These are phyloP conservation scores for Prosapia bicincta DNA, from an alignment of 2,888 invertebrate genomes.

Conservation along the genomic window DNA sequence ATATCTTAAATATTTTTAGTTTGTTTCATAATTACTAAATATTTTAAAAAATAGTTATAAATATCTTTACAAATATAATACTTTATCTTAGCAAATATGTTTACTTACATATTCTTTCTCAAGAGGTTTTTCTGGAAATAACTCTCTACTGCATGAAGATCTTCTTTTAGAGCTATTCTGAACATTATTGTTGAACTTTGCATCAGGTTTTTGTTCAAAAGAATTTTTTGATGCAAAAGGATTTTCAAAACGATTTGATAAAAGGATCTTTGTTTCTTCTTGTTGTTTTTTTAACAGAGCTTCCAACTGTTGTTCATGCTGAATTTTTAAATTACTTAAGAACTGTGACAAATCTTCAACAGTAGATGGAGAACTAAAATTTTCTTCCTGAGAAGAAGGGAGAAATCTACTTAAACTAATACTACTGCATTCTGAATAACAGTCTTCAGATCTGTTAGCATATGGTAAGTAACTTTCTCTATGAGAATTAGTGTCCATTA, in stretches of 20 bases:
- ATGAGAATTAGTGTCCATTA: neutral
- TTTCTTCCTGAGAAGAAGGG: neutral
- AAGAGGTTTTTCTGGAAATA: slow-evolving; percentile 11
- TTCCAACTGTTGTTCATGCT: slow-evolving; percentile 14
- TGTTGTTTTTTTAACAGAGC: slow-evolving; percentile 12
- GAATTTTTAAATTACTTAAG: neutral
- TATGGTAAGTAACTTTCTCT: neutral
- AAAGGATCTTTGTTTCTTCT: neutral
- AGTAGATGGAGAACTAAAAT: slow-evolving; percentile 1
- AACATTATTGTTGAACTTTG: neutral
- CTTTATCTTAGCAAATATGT: neutral
- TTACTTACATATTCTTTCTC: slow-evolving; percentile 14
- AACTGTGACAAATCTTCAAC: slow-evolving; percentile 3
- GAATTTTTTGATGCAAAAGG: neutral
- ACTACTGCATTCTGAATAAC: slow-evolving; percentile 10
- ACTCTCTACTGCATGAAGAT: slow-evolving; percentile 14
- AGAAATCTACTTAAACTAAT: slow-evolving; percentile 13
- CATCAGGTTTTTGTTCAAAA: neutral
- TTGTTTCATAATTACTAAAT: too few relatives aligned
- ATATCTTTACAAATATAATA: too few relatives aligned
- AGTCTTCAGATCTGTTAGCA: neutral
- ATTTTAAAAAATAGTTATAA: too few relatives aligned
- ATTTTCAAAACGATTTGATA: neutral
- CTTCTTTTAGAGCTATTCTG: neutral
- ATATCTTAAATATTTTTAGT: too few relatives aligned